A percentile compares a stretch with the other conserved stretches of the same genome.
Evolutionary conservation across 1,140 invertebrate genomes (phyloP).

Genomic region (Danaus melanippus): DNA sequence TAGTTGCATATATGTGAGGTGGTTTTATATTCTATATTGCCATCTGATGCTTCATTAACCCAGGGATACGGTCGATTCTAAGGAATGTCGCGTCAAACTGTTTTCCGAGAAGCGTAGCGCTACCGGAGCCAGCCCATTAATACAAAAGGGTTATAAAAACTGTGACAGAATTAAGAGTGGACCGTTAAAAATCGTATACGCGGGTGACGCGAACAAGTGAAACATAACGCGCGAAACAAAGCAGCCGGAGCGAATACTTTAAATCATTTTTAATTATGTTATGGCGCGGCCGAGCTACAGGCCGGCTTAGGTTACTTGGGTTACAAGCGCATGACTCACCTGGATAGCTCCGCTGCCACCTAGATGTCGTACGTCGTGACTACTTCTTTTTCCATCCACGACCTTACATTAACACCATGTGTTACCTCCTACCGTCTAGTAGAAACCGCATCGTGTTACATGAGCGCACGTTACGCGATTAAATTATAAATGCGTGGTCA

Average conservation of each 20-base stretch:
- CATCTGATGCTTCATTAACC: slow-evolving; percentile 65
- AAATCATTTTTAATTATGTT: slow-evolving; percentile 73
- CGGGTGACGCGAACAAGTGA: slow-evolving; percentile 65
- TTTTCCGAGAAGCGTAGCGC: slow-evolving; percentile 64
- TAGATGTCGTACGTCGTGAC: slow-evolving; percentile 14
- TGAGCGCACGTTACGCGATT: too few relatives aligned
- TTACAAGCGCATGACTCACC: slow-evolving; percentile 25
- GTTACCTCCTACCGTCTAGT: too few relatives aligned
- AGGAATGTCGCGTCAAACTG: slow-evolving; percentile 60
- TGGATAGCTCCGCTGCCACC: slow-evolving; percentile 10
- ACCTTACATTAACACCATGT: too few relatives aligned
- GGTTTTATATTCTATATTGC: slow-evolving; percentile 12
- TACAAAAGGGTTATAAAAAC: slow-evolving; percentile 69
- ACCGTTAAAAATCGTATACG: slow-evolving; percentile 56
- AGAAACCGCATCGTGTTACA: too few relatives aligned
- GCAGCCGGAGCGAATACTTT: slow-evolving; percentile 70
- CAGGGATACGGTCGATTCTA: slow-evolving; percentile 43
- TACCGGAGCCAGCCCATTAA: slow-evolving; percentile 66
- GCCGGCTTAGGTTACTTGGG: slow-evolving; percentile 50
- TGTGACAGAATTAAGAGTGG: slow-evolving; percentile 70
- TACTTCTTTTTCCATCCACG: slow-evolving; percentile 8
- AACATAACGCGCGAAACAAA: slow-evolving; percentile 71
- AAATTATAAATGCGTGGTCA: too few relatives aligned
- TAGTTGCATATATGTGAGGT: too few relatives aligned
- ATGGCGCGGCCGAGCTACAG: slow-evolving; percentile 49